phyloP scores from a whole-genome alignment of 2,113 vertebrate genomes.

The Elephas maximus region DNA sequence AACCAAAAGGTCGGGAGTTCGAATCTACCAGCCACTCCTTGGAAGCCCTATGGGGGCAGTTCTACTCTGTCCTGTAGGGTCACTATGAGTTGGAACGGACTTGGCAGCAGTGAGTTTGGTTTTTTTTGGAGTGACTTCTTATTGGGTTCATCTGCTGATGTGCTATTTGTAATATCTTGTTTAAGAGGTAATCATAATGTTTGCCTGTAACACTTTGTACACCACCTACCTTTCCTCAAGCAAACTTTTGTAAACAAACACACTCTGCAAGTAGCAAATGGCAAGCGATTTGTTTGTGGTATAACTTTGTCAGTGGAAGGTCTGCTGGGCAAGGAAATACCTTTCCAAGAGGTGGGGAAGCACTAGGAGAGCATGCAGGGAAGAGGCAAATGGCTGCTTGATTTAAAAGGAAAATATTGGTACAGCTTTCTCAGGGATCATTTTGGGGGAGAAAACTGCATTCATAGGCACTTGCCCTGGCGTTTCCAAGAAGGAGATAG shows the following conservation, averaged over 20 bases:
- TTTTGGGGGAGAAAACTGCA: no score
- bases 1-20: no score
- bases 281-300: neutral
- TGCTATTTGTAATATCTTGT: neutral
- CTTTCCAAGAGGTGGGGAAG: neutral
- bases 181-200: accelerated
- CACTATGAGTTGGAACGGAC: no score
- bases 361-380: neutral
- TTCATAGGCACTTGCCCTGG: neutral
- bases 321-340: accelerated
- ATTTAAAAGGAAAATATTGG: neutral
- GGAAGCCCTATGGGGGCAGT: no score
- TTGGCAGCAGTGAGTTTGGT: no score
- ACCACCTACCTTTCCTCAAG: accelerated
- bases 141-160: neutral
- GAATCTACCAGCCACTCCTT: no score
- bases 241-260: neutral
- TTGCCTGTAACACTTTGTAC: accelerated
- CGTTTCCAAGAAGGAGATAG: neutral
- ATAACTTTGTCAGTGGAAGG: neutral
- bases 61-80: no score
- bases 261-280: neutral
- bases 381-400: neutral
- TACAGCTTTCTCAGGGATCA: neutral
- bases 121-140: neutral